phyloP scores from a whole-genome alignment of 2,797 vertebrate species.

The Cyclopterus lumpus region DNA sequence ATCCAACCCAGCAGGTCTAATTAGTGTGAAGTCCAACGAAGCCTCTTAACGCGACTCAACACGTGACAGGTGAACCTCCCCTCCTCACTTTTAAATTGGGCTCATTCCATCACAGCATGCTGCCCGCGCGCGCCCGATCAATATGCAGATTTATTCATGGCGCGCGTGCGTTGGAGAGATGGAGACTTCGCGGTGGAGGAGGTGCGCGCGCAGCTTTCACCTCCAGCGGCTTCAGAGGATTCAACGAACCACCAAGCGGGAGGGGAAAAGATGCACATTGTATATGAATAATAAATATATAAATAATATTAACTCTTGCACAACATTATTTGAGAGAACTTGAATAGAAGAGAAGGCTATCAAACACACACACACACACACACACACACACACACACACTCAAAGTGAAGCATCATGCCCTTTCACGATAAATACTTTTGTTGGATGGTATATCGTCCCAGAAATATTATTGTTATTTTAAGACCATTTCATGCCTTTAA shows the following conservation, averaged over 20 bases:
- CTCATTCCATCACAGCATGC: slow-evolving; percentile 54
- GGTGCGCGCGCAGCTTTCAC: slow-evolving; percentile 4
- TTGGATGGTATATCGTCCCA: too few relatives aligned
- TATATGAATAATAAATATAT: not conserved
- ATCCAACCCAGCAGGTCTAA: slow-evolving; percentile 29
- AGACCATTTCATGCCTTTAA: not conserved
- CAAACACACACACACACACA: not conserved
- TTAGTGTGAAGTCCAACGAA: slow-evolving; percentile 30
- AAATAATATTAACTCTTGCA: not conserved
- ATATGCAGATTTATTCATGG: slow-evolving; percentile 58
- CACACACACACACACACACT: slow-evolving; percentile 1
- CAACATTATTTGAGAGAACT: not conserved
- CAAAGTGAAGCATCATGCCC: too few relatives aligned
- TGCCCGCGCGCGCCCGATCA: slow-evolving; percentile 48
- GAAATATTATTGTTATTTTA: not conserved
- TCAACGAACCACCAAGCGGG: not conserved
- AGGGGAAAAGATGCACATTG: not conserved
- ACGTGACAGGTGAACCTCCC: slow-evolving; percentile 19
- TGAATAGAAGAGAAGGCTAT: not conserved
- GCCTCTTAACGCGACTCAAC: slow-evolving; percentile 20
- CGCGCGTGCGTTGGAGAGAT: not conserved
- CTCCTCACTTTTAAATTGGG: slow-evolving; percentile 56
- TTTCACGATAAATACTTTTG: too few relatives aligned
- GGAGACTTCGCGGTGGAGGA: slow-evolving; percentile 14
- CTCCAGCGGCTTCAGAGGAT: not conserved